Conservation (phyloP, 2,113 vertebrate species). For the Murina feae region DNA sequence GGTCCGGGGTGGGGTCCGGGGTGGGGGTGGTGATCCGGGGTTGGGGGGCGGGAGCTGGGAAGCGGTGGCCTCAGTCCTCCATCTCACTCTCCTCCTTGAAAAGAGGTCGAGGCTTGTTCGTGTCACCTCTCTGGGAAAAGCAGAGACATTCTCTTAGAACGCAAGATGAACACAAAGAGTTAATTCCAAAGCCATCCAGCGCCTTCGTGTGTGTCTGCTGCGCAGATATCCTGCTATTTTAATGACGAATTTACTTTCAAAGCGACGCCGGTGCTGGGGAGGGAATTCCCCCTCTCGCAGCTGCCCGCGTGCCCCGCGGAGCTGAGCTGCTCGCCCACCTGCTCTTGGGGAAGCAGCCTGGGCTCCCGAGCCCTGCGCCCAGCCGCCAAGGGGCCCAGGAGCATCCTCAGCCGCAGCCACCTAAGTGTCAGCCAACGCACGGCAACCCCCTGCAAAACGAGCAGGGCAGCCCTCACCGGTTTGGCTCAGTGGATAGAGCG, state of each 20-base stretch:
- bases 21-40: too few species aligned
- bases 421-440: not conserved
- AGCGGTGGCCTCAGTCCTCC: not conserved
- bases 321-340: conserved; percentile 75
- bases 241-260: conserved; percentile 76
- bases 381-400: not conserved
- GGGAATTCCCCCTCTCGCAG: conserved; percentile 89
- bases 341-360: conserved; percentile 63
- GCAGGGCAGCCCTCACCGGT: too few species aligned
- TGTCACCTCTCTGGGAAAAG: conserved; percentile 28
- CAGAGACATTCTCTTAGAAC: not conserved
- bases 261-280: conserved; percentile 79
- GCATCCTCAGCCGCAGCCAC: not conserved
- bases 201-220: not conserved
- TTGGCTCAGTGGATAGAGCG: too few species aligned
- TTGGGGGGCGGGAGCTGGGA: not conserved
- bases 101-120: conserved; percentile 43
- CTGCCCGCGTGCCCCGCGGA: conserved; percentile 85
- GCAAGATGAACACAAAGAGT: conserved; percentile 69
- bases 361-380: conserved; percentile 62
- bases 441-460: not conserved
- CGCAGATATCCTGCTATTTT: conserved; percentile 68
- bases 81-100: not conserved
- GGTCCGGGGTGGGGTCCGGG: too few species aligned
- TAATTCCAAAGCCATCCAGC: conserved; percentile 73